Evolutionary conservation across 2,888 invertebrate species (phyloP), one percentile per base, ranked within the genome.

Genomic region (Toxonevra muliebris): DNA sequence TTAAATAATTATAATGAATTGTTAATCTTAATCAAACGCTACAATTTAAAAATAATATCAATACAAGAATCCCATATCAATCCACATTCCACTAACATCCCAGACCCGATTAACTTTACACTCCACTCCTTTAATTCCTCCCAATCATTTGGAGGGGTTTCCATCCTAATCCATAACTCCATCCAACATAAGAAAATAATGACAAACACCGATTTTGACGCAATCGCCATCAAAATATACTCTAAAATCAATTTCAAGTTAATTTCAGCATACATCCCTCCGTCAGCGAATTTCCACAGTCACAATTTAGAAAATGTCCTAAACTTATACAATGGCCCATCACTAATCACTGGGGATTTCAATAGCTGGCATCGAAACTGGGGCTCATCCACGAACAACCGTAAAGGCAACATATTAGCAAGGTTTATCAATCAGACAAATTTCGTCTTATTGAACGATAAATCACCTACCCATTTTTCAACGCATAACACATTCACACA

Each of bases 401-500:
- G 45, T 9, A 68, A 45, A 63, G 63, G 68, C 1, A 59, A 41
- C 7, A 59, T 20, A 3, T n/a, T 68, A 2, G n/a, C n/a, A 7
- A 59, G 58, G 1, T 71, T 57, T 61, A 48, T 69, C 5, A 42
- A 50, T 9, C 41, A 63, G 7, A 63, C 60, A 0, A 17, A 69
- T 15, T 54, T 59, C 40, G 30, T 65, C 2, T 8, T 71, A 7
- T 13, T 67, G 3, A 71, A 69, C 54, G 57, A 66, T 40, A 48
- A 59, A 4, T 66, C 64, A 41, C 65, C 71, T 7, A 71, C 65
- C 5, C 72, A 71, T 52, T 53, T 71, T 1, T 68, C 57, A 40
- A 69, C 70, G 17, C 71, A 71, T 11, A 68, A 70, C 10, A 68
- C 71, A 10, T 65, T 72, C n/a, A 68, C 70, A 1, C 53, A 73